Percentiles rank a stretch among this genome's conserved stretches.
Conservation (phyloP, 2,888 invertebrate genomes). For the Eugnorisma glareosa region DNA sequence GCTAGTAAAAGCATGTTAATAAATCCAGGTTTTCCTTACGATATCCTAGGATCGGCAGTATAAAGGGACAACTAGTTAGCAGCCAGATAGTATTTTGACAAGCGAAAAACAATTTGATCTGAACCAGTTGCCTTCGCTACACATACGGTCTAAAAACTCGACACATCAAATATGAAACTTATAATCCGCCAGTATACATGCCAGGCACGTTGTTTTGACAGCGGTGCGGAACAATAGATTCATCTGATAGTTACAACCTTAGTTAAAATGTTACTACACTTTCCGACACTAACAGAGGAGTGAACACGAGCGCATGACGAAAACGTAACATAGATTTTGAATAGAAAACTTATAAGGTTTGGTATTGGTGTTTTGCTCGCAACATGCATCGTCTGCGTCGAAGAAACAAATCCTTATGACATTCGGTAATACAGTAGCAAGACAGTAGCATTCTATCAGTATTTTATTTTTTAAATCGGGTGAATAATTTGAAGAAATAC, state of each 20-base stretch:
- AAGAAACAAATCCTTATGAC: too few species aligned
- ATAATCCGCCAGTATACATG: conserved; percentile 43
- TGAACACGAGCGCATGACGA: background rate
- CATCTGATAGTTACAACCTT: conserved; percentile 16
- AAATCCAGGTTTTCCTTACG: too few species aligned
- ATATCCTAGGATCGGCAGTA: background rate
- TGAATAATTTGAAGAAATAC: too few species aligned
- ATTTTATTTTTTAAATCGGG: too few species aligned
- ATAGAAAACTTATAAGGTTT: background rate
- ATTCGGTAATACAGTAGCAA: too few species aligned
- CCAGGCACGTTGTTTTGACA: conserved; percentile 49
- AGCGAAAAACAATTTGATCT: conserved; percentile 9
- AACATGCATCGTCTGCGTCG: too few species aligned
- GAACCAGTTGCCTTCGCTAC: background rate
- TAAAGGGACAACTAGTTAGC: background rate
- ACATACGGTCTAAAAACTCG: conserved; percentile 5
- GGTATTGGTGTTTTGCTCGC: too few species aligned
- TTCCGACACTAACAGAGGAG: background rate
- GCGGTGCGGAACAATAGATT: conserved; percentile 11
- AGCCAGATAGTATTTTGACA: background rate
- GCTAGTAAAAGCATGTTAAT: too few species aligned
- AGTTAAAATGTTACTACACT: conserved; percentile 6
- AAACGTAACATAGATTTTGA: background rate
- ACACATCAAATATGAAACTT: conserved; percentile 46
- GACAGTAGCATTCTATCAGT: too few species aligned